phyloP scores from a whole-genome alignment of 1,140 invertebrate genomes.

The Philotrypesis tridentata region DNA sequence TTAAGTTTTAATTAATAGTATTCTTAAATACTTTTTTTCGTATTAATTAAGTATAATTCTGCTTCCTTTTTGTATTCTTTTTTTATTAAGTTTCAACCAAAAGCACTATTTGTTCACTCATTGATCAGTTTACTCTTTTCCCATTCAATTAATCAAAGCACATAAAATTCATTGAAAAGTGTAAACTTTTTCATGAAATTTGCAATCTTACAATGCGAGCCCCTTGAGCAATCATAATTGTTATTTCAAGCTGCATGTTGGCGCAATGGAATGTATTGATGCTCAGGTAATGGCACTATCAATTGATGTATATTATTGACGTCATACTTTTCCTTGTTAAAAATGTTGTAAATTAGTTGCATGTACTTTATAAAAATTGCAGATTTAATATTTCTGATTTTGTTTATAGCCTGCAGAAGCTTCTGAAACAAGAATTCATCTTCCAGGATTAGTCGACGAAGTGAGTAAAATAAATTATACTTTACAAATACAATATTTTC shows the following conservation, averaged over 20 bases:
- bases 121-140: conserved; percentile 44
- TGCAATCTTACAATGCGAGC: conserved; percentile 28
- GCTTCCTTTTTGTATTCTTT: not conserved
- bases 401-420: conserved; percentile 82
- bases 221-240: conserved; percentile 55
- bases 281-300: conserved; percentile 75
- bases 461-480: conserved; percentile 55
- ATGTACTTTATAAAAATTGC: conserved; percentile 13
- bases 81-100: not conserved
- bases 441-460: conserved; percentile 82
- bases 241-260: conserved; percentile 77
- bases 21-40: not conserved
- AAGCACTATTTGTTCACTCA: conserved; percentile 39
- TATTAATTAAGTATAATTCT: not conserved
- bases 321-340: conserved; percentile 41
- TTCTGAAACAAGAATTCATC: conserved; percentile 83
- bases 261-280: conserved; percentile 79
- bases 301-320: conserved; percentile 43
- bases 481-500: not conserved
- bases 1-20: no score
- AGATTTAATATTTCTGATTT: conserved; percentile 39
- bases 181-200: conserved; percentile 37
- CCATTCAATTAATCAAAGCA: conserved; percentile 14
- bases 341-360: conserved; percentile 41
- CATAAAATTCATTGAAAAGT: not conserved